Base-by-base conservation (phyloP, 2,888 invertebrate species). In the Tetragonisca angustula region DNA sequence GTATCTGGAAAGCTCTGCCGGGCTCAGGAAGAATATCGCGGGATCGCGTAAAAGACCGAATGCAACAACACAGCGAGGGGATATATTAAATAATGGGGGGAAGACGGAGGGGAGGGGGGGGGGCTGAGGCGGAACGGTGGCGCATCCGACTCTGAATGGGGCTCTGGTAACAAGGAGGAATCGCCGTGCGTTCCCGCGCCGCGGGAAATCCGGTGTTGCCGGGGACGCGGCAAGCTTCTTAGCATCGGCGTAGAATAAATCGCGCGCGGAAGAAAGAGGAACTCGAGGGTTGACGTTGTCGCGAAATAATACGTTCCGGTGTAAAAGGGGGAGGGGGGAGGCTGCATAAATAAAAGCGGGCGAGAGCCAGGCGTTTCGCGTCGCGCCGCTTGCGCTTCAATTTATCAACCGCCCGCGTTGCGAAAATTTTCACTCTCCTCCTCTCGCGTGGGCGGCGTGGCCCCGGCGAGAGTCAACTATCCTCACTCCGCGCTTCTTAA, bases 231-330 rank as follows among this genome's bases (percentile, higher is more conserved):
- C 85, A 76, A 88, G 83, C 87, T 88, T 88, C 85, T 88, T 87
- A 88, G 69, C 85, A 81, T 71, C 64, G 62, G 32, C 54, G 68
- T 54, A 32, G 79, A 78, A 79, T 79, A 84, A 87, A 87, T 87
- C 82, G 79, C 49, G 72, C 78, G 79, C 43, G 50, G 77, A 68
- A 79, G 71, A 74, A 74, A 79, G 79, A 67, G 70, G 72, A 50
- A 76, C 59, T 50, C 54, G 65, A 84, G 76, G 86, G 88, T 90
- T 89, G 90, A 89, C 84, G 70, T 76, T 87, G 82, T 84, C 83
- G 87, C 76, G 84, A 89, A 89, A 90, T 88, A 89, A 91, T 91
- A 89, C 87, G 88, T 90, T 86, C 88, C 79, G 52, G 78, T 79
- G 81, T 86, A 86, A 90, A 85, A 32, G 3, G 83, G 36, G 36